phyloP scores from a whole-genome alignment of 2,797 vertebrate species.

The Epinephelus coioides region DNA sequence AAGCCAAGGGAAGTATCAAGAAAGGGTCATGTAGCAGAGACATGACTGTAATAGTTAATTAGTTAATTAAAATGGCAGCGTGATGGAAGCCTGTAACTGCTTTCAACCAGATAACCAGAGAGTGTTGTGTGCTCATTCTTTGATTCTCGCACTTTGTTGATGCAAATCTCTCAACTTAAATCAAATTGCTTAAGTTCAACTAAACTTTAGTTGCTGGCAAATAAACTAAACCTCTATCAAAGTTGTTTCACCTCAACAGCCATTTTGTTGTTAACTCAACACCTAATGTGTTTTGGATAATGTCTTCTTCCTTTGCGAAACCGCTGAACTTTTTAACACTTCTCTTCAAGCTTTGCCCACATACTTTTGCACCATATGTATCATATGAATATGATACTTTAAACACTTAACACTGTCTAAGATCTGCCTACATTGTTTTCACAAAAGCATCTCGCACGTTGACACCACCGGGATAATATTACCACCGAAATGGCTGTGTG shows the following conservation, averaged over 20 bases:
- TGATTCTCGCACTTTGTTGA: neutral
- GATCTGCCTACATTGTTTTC: constrained; percentile 13
- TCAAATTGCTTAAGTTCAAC: neutral
- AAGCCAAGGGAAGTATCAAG: neutral
- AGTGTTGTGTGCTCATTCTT: neutral
- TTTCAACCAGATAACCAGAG: neutral
- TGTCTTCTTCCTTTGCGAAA: neutral
- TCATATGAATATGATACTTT: neutral
- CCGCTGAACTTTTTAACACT: neutral
- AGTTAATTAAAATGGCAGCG: neutral
- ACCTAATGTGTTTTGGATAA: no score
- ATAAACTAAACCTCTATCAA: neutral
- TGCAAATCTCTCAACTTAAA: neutral
- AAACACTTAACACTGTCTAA: constrained; percentile 12
- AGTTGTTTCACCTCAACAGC: neutral
- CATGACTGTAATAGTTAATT: constrained; percentile 1
- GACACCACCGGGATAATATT: constrained; percentile 17
- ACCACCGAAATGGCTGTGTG: constrained; percentile 2
- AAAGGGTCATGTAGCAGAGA: neutral
- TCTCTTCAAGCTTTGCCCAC: neutral
- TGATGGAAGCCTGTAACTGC: neutral
- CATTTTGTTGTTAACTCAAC: no score
- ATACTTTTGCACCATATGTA: neutral
- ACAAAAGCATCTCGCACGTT: constrained; percentile 18
- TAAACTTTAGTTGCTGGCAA: neutral